Conservation (phyloP, 2,888 invertebrate species). For the Microdon myrmicae region DNA sequence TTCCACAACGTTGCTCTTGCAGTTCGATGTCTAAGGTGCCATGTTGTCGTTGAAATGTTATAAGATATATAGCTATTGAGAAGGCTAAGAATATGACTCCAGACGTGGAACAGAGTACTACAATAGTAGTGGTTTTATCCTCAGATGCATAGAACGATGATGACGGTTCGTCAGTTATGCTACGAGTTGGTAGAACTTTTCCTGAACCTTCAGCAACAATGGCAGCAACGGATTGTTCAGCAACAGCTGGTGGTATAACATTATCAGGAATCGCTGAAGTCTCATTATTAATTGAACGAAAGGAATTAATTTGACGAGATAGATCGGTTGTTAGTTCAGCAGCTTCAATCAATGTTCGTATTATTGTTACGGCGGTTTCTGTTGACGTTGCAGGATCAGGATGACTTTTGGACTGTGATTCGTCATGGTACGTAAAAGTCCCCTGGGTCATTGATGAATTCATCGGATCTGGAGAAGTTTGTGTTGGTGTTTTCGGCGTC, state of each 20-base stretch:
- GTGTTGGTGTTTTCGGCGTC: conserved; percentile 1
- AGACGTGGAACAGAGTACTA: conserved; percentile 59
- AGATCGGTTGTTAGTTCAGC: conserved; percentile 50
- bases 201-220: conserved; percentile 57
- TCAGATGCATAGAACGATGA: conserved; percentile 54
- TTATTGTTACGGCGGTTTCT: conserved; percentile 17
- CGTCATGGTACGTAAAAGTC: no score
- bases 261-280: conserved; percentile 40
- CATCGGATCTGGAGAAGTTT: background rate
- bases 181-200: conserved; percentile 52
- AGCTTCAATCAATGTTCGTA: conserved; percentile 34
- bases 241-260: conserved; percentile 55
- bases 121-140: conserved; percentile 54
- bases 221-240: conserved; percentile 58
- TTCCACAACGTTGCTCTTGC: conserved; percentile 62
- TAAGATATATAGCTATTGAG: conserved; percentile 59
- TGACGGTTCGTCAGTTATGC: conserved; percentile 30
- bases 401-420: no score
- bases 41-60: conserved; percentile 61
- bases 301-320: conserved; percentile 38
- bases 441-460: no score
- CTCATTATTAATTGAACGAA: conserved; percentile 43
- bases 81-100: conserved; percentile 59
- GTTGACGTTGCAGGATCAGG: conserved; percentile 17
- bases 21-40: conserved; percentile 64